Percentiles rank a stretch among this genome's conserved stretches.
These are phyloP conservation scores for Microplitis deprimator DNA, from an alignment of 2,888 invertebrate genomes.

Conservation along the genomic window DNA sequence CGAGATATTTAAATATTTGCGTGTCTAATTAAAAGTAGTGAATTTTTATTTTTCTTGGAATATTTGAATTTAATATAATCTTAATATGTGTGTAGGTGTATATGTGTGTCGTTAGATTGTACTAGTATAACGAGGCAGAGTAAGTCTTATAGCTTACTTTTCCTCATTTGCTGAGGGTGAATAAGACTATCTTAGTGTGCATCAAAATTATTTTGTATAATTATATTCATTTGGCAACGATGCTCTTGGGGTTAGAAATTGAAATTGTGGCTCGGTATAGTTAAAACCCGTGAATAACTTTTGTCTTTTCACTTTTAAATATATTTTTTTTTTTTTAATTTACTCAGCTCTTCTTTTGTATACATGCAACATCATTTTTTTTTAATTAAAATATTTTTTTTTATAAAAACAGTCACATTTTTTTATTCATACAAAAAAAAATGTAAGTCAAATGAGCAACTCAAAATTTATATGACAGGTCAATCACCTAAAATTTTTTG, in stretches of 20 bases:
- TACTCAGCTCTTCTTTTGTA: too few species aligned
- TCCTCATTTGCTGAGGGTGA: slow-evolving; percentile 43
- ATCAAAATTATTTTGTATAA: slow-evolving; percentile 71
- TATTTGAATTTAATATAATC: not conserved
- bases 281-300: slow-evolving; percentile 36
- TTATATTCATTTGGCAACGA: slow-evolving; percentile 72
- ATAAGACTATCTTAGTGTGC: slow-evolving; percentile 47
- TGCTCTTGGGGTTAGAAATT: slow-evolving; percentile 71
- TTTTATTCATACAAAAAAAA: too few species aligned
- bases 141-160: slow-evolving; percentile 34
- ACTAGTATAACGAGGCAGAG: slow-evolving; percentile 24
- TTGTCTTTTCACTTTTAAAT: not conserved
- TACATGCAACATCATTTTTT: too few species aligned
- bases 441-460: too few species aligned
- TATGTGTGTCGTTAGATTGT: not conserved
- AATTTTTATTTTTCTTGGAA: too few species aligned
- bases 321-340: too few species aligned
- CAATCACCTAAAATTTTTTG: too few species aligned
- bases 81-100: not conserved
- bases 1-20: too few species aligned
- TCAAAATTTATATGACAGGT: too few species aligned
- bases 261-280: slow-evolving; percentile 69
- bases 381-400: too few species aligned
- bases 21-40: too few species aligned
- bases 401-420: too few species aligned